These are phyloP conservation scores for Dipodomys spectabilis DNA, from an alignment of 2,113 vertebrate species.

Conservation along the genomic window DNA sequence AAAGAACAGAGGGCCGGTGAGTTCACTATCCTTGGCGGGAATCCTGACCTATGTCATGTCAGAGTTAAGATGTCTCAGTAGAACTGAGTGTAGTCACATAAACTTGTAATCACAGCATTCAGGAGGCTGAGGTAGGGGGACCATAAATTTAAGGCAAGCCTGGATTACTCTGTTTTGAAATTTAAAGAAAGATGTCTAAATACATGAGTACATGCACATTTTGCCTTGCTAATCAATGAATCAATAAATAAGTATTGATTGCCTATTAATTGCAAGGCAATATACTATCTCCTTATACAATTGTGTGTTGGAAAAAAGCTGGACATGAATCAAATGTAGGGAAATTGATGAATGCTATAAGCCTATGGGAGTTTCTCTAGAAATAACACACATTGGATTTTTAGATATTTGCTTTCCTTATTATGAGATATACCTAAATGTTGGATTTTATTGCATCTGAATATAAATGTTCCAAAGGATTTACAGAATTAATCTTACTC, in stretches of 20 bases:
- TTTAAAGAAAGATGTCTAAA: not conserved
- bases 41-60: not conserved
- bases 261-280: conserved; percentile 23
- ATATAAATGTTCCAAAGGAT: conserved; percentile 30
- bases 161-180: not conserved
- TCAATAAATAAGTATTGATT: conserved; percentile 45
- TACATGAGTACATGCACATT: not conserved
- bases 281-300: conserved; percentile 19
- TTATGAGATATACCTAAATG: conserved; percentile 39
- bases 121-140: not conserved
- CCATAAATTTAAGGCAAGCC: not conserved
- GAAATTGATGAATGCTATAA: conserved; percentile 58
- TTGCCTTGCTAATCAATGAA: conserved; percentile 43
- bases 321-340: conserved; percentile 47
- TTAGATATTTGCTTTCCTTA: conserved; percentile 63
- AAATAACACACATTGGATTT: conserved; percentile 48
- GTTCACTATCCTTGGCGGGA: not conserved
- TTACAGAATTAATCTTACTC: conserved; percentile 58
- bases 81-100: not conserved
- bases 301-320: conserved; percentile 33
- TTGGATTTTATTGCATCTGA: conserved; percentile 55
- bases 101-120: not conserved
- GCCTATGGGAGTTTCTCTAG: conserved; percentile 42
- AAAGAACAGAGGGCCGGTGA: conserved; percentile 79
- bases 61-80: conserved; percentile 58